Evolutionary conservation across 2,888 invertebrate species (phyloP).

Genomic region (Pseudoips prasinana): DNA sequence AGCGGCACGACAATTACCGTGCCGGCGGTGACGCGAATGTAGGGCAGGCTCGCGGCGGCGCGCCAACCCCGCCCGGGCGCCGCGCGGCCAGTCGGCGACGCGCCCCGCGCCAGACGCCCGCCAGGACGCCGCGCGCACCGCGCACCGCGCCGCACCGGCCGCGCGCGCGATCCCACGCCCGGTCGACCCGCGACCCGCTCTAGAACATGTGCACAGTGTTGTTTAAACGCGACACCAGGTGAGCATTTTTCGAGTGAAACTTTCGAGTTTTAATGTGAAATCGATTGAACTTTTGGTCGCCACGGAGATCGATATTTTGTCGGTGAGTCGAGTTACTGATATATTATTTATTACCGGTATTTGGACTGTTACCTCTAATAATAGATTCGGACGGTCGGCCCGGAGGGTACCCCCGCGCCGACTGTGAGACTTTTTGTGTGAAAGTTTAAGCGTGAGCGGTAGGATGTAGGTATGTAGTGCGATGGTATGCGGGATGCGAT

Average conservation of each 20-base stretch:
- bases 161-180: constrained; percentile 30
- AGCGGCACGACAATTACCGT: constrained; percentile 71
- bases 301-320: constrained; percentile 56
- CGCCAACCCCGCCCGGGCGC: constrained; percentile 32
- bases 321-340: constrained; percentile 53
- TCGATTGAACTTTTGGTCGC: constrained; percentile 53
- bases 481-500: constrained; percentile 16
- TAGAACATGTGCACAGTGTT: constrained; percentile 50
- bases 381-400: constrained; percentile 38
- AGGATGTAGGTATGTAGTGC: constrained; percentile 7
- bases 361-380: constrained; percentile 42
- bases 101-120: constrained; percentile 64
- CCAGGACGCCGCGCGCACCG: constrained; percentile 25
- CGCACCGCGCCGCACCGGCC: constrained; percentile 35
- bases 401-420: background rate
- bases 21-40: constrained; percentile 70
- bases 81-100: constrained; percentile 53
- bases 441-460: constrained; percentile 25
- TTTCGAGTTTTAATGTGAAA: constrained; percentile 57
- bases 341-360: constrained; percentile 56
- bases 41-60: constrained; percentile 69
- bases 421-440: constrained; percentile 3
- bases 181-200: constrained; percentile 27
- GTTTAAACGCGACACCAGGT: constrained; percentile 54
- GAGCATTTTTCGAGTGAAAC: constrained; percentile 52